phyloP scores from a whole-genome alignment of 2,888 invertebrate species.

The Dolichomitus sp. region DNA sequence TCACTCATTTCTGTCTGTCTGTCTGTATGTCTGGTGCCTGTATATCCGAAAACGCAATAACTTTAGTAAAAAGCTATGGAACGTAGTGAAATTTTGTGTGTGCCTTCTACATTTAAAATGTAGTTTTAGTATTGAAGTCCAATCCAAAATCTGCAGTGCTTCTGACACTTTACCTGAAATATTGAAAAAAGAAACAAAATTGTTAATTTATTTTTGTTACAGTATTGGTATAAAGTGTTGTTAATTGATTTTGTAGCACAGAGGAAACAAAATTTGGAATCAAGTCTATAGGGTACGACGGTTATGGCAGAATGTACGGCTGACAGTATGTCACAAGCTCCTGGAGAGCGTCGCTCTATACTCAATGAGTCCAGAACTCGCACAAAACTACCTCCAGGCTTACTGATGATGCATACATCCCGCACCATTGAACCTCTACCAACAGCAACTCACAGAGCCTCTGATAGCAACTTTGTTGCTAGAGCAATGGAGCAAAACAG shows the following conservation, averaged over 20 bases:
- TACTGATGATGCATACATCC: conserved; percentile 60
- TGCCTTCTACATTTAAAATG: too few relatives aligned
- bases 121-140: too few relatives aligned
- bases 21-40: too few relatives aligned
- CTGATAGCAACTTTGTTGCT: conserved; percentile 57
- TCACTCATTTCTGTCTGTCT: too few relatives aligned
- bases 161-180: too few relatives aligned
- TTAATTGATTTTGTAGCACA: conserved; percentile 4
- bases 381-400: conserved; percentile 42
- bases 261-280: not conserved
- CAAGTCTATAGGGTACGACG: not conserved
- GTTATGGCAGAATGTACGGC: conserved; percentile 55
- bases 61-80: too few relatives aligned
- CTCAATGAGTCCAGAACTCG: conserved; percentile 27
- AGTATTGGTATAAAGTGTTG: not conserved
- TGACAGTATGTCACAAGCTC: conserved; percentile 35
- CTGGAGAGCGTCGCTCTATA: conserved; percentile 5
- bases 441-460: conserved; percentile 54
- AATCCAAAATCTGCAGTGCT: too few relatives aligned
- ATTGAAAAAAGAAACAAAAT: not conserved
- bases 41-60: too few relatives aligned
- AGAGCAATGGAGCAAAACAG: conserved; percentile 74
- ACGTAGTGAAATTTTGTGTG: too few relatives aligned
- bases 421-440: conserved; percentile 45
- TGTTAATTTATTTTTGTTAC: too few relatives aligned